These are phyloP conservation scores for Meiosimyza platycephala DNA, from an alignment of 2,888 invertebrate species.

Conservation along the genomic window DNA sequence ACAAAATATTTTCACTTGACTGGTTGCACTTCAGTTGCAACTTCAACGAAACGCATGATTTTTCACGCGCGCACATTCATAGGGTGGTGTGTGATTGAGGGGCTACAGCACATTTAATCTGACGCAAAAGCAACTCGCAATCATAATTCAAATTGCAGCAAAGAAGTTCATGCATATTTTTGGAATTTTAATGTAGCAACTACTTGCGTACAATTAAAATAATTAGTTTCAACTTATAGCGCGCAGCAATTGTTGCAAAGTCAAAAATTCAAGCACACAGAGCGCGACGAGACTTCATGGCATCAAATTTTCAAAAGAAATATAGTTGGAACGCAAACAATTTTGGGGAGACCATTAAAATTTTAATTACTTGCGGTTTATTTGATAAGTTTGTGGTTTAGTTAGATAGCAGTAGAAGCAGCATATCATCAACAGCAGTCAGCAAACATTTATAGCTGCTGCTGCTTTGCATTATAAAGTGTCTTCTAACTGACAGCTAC, in stretches of 20 bases:
- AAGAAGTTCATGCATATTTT: neutral
- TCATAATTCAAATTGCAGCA: neutral
- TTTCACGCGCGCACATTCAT: neutral
- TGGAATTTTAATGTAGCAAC: constrained; percentile 1
- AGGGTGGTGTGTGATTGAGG: no score
- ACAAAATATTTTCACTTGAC: constrained; percentile 20
- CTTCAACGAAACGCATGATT: constrained; percentile 29
- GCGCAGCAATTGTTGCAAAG: neutral
- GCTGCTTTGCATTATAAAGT: constrained; percentile 4
- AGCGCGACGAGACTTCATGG: constrained; percentile 2
- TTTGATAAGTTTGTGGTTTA: constrained; percentile 7
- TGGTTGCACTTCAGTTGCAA: constrained; percentile 21
- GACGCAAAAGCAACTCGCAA: neutral
- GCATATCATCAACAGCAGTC: no score
- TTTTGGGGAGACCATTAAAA: constrained; percentile 16
- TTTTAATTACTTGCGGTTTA: constrained; percentile 27
- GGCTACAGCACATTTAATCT: no score
- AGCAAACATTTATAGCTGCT: neutral
- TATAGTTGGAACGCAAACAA: neutral
- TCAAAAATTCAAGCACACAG: neutral
- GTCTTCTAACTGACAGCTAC: neutral
- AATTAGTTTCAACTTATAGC: constrained; percentile 12
- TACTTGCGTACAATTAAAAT: constrained; percentile 11
- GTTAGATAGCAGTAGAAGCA: neutral
- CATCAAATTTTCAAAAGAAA: neutral